phyloP scores from a whole-genome alignment of 2,113 vertebrate genomes.

The Isichthys henryi region DNA sequence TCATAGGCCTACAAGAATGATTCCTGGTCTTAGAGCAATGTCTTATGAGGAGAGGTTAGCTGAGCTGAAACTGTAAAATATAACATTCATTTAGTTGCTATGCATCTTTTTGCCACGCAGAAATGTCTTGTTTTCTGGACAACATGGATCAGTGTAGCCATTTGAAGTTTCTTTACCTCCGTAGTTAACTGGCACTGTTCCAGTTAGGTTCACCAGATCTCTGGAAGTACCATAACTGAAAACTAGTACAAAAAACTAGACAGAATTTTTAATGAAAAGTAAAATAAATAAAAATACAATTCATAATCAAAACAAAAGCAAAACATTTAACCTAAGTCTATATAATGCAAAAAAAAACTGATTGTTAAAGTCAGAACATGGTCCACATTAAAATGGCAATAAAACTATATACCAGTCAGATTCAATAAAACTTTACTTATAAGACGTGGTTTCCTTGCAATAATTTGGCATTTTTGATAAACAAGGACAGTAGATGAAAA shows the following conservation, averaged over 20 bases:
- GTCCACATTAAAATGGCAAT: neutral
- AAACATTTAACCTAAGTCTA: neutral
- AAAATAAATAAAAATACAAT: neutral
- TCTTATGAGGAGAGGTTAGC: too few relatives aligned
- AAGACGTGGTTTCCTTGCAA: neutral
- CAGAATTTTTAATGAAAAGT: slow-evolving; percentile 9
- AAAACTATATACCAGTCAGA: neutral
- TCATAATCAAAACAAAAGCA: neutral
- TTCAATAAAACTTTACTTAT: neutral
- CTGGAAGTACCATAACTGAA: slow-evolving; percentile 91
- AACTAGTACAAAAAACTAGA: slow-evolving; percentile 59
- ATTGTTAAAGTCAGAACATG: neutral
- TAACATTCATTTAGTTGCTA: too few relatives aligned
- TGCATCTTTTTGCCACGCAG: neutral
- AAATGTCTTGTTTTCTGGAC: neutral
- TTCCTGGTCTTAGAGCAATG: too few relatives aligned
- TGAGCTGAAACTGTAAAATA: too few relatives aligned
- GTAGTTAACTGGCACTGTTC: slow-evolving; percentile 92
- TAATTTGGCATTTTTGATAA: neutral
- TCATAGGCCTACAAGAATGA: too few relatives aligned
- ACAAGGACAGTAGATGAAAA: neutral
- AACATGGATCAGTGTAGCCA: neutral
- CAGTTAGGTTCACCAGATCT: slow-evolving; percentile 89
- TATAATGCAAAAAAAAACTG: neutral
- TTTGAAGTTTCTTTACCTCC: slow-evolving; percentile 64